Conservation (phyloP, 2,888 invertebrate species). For the Biston betularia region DNA sequence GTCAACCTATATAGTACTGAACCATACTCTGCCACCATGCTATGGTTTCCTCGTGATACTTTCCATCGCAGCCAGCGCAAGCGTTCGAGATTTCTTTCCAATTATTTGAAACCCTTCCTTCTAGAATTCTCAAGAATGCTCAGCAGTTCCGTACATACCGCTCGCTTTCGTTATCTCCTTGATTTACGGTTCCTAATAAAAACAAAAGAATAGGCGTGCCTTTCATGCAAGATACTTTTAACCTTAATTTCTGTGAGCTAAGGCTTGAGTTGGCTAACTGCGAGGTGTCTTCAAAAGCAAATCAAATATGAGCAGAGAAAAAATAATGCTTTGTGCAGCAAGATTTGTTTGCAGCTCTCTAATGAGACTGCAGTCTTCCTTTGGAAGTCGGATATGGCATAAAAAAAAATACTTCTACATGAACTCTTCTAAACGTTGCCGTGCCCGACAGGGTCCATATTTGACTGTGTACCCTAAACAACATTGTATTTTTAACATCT, state of each 20-base stretch:
- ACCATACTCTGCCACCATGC: neutral
- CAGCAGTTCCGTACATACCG: constrained; percentile 8
- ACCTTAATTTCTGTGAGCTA: neutral
- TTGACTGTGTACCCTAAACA: too few relatives aligned
- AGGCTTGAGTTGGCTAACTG: neutral
- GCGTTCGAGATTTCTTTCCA: neutral
- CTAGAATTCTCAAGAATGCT: neutral
- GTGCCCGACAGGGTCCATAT: too few relatives aligned
- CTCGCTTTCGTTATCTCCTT: constrained; percentile 20
- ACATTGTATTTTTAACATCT: too few relatives aligned
- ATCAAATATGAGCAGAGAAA: constrained; percentile 32
- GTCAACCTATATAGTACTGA: too few relatives aligned
- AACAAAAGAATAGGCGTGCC: constrained; percentile 13
- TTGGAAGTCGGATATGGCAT: too few relatives aligned
- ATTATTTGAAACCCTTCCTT: neutral
- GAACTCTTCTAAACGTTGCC: too few relatives aligned
- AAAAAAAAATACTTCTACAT: too few relatives aligned
- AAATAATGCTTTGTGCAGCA: constrained; percentile 22
- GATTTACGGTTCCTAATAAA: constrained; percentile 26
- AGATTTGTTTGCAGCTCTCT: constrained; percentile 24
- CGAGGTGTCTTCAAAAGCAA: constrained; percentile 6
- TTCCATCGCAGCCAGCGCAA: too few relatives aligned
- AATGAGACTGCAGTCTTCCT: constrained; percentile 19
- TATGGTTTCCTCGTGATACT: neutral
- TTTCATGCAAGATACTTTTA: neutral